Base-by-base conservation (phyloP, 2,888 invertebrate genomes). In the Bimastos eiseni region DNA sequence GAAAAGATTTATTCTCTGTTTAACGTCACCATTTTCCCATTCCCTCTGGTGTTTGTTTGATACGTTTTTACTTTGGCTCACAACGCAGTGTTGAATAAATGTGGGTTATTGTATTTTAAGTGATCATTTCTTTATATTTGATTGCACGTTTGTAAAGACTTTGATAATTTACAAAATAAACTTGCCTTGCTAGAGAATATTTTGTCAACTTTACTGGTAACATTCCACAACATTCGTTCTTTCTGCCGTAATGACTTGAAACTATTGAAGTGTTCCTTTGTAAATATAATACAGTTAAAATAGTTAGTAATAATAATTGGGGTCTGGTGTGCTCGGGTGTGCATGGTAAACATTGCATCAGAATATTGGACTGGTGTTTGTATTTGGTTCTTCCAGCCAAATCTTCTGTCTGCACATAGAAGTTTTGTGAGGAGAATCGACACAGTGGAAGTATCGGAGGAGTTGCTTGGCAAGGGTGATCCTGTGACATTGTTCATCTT, bases 381-480 rank as follows among this genome's bases (percentile, higher is more conserved):
- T n/a, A n/a, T 70, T n/a, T 70, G 6, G 70, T 70, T 70, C n/a
- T 70, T 70, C 13, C 95, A 97, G 97, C 97, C 98, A 0, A 97
- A 98, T 94, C 96, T 98, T 93, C 97, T 98, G 86, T 98, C 98
- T 17, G 98, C 98, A 13, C 98, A 98, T 95, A 96, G 98, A 97
- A 97, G 92, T 93, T 98, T 98, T 95, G 97, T 98, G 91, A 96
- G 97, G 44, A 97, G 97, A 93, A 97, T 97, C 94, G 98, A 98
- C 95, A 98, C 98, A 90, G 97, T 97, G 92, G 98, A 98, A 95
- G 97, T 98, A 94, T 94, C 94, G 1, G 94, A 95, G 88, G 97
- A 97, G 90, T 95, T 98, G 89, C 97, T 97, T 92, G 97, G 97
- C 34, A 97, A 98, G 93, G 98, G 98, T 90, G 97, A 97, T 95